A percentile compares a stretch with the other conserved stretches of the same genome.
phyloP scores from a whole-genome alignment of 2,797 vertebrate genomes.

The Ctenopoma multispine region DNA sequence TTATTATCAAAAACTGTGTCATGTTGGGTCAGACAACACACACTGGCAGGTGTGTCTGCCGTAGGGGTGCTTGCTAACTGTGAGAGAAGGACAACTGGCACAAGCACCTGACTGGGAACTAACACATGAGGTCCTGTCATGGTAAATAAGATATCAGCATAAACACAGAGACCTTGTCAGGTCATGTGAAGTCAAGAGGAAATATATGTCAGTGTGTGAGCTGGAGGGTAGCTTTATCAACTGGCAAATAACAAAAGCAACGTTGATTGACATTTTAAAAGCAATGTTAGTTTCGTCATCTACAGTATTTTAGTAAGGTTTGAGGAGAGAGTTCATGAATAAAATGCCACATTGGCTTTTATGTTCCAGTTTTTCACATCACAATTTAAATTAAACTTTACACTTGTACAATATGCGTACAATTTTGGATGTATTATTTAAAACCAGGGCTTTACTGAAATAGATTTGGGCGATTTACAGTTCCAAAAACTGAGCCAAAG shows the following conservation, averaged over 20 bases:
- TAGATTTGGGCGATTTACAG: too few relatives aligned
- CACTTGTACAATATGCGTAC: too few relatives aligned
- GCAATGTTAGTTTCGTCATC: neutral
- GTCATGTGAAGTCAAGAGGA: slow-evolving; percentile 35
- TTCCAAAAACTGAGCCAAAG: too few relatives aligned
- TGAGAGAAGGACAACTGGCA: slow-evolving; percentile 77
- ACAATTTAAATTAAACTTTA: neutral
- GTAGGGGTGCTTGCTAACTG: slow-evolving; percentile 65
- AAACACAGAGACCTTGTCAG: slow-evolving; percentile 50
- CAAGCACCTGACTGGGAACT: slow-evolving; percentile 66
- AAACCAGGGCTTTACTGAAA: too few relatives aligned
- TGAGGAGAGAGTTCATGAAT: neutral
- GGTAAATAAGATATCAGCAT: slow-evolving; percentile 73
- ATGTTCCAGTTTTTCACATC: neutral
- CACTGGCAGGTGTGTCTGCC: slow-evolving; percentile 76
- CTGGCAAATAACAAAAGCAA: neutral
- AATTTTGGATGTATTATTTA: too few relatives aligned
- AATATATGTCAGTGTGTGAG: slow-evolving; percentile 9
- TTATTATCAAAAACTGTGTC: slow-evolving; percentile 46
- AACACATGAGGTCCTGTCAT: slow-evolving; percentile 77
- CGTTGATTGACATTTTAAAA: neutral
- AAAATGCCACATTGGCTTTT: neutral
- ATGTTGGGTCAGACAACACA: slow-evolving; percentile 56
- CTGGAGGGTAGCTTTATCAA: neutral
- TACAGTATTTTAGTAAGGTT: too few relatives aligned